Conservation (phyloP, 2,797 vertebrate species). For the Hoplostethus atlanticus region DNA sequence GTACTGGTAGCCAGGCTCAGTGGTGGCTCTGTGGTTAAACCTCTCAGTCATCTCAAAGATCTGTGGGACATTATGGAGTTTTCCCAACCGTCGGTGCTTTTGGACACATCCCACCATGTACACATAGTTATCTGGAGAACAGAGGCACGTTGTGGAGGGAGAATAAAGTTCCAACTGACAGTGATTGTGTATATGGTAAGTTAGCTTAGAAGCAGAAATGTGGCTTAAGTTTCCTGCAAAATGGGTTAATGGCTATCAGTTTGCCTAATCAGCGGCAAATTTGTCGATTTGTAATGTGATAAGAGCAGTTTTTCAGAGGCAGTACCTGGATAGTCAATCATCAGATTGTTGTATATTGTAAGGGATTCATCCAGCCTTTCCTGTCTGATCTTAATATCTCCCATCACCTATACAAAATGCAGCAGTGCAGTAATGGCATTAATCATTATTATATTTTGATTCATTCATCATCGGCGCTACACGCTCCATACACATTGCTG, state of each 20-base stretch:
- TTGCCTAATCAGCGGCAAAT: background rate
- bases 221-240: background rate
- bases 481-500: background rate
- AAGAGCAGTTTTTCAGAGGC: background rate
- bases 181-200: no score
- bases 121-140: slow-evolving; percentile 72
- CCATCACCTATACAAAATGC: no score
- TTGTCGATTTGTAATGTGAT: background rate
- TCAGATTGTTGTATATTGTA: background rate
- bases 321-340: slow-evolving; percentile 1
- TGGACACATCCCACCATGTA: slow-evolving; percentile 69
- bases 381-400: background rate
- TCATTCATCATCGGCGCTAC: background rate
- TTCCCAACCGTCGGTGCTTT: slow-evolving; percentile 75
- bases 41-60: slow-evolving; percentile 68
- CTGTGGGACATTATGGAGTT: slow-evolving; percentile 66
- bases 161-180: no score
- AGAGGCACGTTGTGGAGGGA: slow-evolving; percentile 5
- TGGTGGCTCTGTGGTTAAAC: slow-evolving; percentile 41
- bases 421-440: no score
- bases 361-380: background rate
- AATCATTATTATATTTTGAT: no score
- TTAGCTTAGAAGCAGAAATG: background rate
- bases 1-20: slow-evolving; percentile 62
- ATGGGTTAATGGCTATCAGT: background rate